Evolutionary conservation across 2,797 vertebrate genomes (phyloP), one percentile per base, ranked within the genome.

Genomic region (Spinus pinus): DNA sequence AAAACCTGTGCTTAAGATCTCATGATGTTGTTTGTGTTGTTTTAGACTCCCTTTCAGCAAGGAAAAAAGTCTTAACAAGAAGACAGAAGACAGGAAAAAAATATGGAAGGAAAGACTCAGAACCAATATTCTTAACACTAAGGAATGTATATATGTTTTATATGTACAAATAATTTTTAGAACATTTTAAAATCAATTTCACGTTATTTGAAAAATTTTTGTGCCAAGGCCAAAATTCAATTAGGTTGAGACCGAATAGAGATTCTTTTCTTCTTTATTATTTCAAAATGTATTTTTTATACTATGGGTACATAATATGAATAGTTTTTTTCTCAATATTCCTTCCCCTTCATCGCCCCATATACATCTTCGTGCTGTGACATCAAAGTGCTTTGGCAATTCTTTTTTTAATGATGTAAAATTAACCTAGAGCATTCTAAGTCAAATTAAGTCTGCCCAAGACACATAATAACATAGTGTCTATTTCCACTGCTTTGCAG

Each of bases 351-450:
- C 20, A 49, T 33, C 1, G 0, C 20, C 10, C 12, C 2, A 7
- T 37, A 12, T 8, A 37, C 1, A 14, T 6, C 3, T 50, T 39
- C 42, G 39, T 0, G 0, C 12, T 53, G 24, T 41, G 21, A 56
- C 28, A 60, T 4, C 33, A 51, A 54, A 46, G 14, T 27, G 3
- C 4, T 62, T 42, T 57, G 6, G 7, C 3, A 71, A 24, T 41
- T 25, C 4, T 42, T n/a, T 44, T 66, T 60, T 33, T 6, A 49
- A 12, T 27, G 44, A 37, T 17, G 4, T 3, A 58, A 70, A 28
- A 50, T 50, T 58, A 82, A 39, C 24, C 6, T n/a, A 35, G 10
- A 67, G 6, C 19, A 30, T 39, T 37, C 6, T 51, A 58, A 37
- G 37, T 25, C 21, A 71, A 71, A 67, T 49, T 54, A 71, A 35